Evolutionary conservation across 2,797 vertebrate genomes (phyloP).

Genomic region (Semaprochilodus insignis): DNA sequence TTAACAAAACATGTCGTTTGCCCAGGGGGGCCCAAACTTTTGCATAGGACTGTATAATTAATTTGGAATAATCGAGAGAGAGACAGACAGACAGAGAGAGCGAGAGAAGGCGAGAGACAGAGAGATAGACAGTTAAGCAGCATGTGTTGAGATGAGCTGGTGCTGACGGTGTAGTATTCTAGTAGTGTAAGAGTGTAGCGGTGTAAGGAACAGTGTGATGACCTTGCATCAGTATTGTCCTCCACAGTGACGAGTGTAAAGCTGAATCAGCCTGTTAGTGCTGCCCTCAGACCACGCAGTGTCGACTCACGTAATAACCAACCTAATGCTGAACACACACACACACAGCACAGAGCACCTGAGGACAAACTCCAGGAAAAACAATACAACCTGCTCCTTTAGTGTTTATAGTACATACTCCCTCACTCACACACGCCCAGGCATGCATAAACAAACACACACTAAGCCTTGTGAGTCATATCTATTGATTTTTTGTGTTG

Average conservation of each 20-base stretch:
- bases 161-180: neutral
- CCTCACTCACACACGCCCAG: neutral
- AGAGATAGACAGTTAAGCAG: neutral
- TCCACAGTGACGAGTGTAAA: neutral
- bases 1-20: too few species aligned
- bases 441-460: neutral
- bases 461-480: constrained; percentile 7
- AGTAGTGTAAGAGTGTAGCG: neutral
- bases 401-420: constrained; percentile 16
- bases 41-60: too few species aligned
- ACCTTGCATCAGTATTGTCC: constrained; percentile 3
- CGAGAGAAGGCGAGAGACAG: neutral
- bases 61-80: neutral
- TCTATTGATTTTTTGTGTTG: constrained; percentile 2
- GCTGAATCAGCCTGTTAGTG: neutral
- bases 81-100: neutral
- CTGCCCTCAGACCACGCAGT: neutral
- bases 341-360: neutral
- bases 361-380: neutral
- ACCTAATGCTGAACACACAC: neutral
- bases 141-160: neutral
- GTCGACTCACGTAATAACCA: neutral
- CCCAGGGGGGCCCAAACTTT: too few species aligned
- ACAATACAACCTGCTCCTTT: neutral
- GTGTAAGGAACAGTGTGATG: neutral